phyloP scores from a whole-genome alignment of 2,797 vertebrate genomes.

The Tenualosa ilisha region DNA sequence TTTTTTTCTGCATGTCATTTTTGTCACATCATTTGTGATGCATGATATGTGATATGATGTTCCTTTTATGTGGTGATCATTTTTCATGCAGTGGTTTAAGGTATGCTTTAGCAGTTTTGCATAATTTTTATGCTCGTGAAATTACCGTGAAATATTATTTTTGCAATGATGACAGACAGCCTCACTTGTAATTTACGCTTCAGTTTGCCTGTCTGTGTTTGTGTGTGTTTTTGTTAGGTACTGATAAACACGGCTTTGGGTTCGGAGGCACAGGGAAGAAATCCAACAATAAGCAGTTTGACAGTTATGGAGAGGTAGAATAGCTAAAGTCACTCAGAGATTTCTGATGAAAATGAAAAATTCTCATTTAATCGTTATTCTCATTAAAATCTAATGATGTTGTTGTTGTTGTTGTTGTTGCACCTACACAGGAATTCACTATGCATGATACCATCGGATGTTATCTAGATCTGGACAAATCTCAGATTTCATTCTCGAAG shows the following conservation, averaged over 20 bases:
- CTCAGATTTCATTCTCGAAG: constrained; percentile 91
- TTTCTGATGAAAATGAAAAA: not conserved
- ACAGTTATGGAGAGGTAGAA: constrained; percentile 94
- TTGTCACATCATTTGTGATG: not conserved
- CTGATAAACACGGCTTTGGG: constrained; percentile 95
- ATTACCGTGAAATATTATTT: too few relatives aligned
- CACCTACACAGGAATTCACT: constrained; percentile 85
- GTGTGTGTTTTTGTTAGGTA: constrained; percentile 67
- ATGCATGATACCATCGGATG: constrained; percentile 98
- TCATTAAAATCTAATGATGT: not conserved
- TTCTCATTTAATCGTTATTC: not conserved
- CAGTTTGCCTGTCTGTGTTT: not conserved
- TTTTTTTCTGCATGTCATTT: not conserved
- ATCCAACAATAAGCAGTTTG: constrained; percentile 98
- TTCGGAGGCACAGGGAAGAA: constrained; percentile 98
- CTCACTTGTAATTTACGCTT: not conserved
- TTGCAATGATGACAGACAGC: not conserved
- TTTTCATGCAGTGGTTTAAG: too few relatives aligned
- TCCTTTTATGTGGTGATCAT: not conserved
- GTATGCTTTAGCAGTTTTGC: too few relatives aligned
- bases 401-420: not conserved
- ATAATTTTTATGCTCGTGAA: too few relatives aligned
- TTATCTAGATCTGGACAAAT: constrained; percentile 87
- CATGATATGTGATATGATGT: too few relatives aligned
- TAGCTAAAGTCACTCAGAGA: constrained; percentile 35